phyloP scores from a whole-genome alignment of 2,113 vertebrate genomes.

The Coregonus clupeaformis region DNA sequence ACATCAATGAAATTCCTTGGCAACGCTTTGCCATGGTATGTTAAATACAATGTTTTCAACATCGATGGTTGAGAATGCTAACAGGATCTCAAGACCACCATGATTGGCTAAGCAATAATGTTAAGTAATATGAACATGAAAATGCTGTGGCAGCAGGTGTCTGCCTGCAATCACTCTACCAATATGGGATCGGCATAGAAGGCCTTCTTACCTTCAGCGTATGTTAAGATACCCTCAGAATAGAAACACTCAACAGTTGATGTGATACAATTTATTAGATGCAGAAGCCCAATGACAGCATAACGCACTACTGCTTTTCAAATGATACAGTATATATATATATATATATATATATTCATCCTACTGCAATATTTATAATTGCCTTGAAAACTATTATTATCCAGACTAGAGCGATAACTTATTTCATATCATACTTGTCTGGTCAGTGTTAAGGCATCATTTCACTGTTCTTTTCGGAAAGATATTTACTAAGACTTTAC shows the following conservation, averaged over 20 bases:
- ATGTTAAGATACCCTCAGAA: neutral
- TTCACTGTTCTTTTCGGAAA: too few species aligned
- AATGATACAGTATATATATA: neutral
- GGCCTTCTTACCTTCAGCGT: too few species aligned
- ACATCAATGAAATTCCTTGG: too few species aligned
- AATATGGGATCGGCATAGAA: too few species aligned
- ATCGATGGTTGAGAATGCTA: too few species aligned
- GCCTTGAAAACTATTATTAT: neutral
- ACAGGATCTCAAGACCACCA: too few species aligned
- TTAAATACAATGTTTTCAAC: too few species aligned
- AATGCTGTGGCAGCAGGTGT: neutral
- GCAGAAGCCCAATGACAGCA: neutral
- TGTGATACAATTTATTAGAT: slow-evolving; percentile 1
- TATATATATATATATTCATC: too few species aligned
- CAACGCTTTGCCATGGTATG: too few species aligned
- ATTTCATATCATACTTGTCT: neutral
- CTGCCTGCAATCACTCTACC: too few species aligned
- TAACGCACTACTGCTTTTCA: neutral
- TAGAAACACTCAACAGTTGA: neutral
- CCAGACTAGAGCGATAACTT: neutral
- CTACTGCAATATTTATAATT: neutral
- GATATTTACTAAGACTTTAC: too few species aligned
- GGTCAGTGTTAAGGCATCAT: neutral
- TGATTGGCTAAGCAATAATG: too few species aligned
- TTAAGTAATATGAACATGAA: neutral